Percentiles rank a stretch among this genome's conserved stretches.
phyloP scores from a whole-genome alignment of 2,113 vertebrate genomes.

The Polypterus senegalus region DNA sequence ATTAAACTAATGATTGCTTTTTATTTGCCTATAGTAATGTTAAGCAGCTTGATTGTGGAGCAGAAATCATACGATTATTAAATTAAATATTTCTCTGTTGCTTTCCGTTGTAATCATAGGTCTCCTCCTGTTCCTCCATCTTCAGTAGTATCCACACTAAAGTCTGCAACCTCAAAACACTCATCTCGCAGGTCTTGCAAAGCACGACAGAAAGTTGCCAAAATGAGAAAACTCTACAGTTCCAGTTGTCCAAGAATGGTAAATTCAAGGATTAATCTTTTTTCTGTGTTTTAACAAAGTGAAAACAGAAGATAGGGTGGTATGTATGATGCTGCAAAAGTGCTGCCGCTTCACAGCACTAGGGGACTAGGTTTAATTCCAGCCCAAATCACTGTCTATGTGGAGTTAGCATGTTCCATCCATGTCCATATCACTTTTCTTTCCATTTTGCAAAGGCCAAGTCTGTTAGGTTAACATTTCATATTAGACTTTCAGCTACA shows the following conservation, averaged over 20 bases:
- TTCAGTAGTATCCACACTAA: not conserved
- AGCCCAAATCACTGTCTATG: not conserved
- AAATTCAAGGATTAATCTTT: not conserved
- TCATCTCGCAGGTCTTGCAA: conserved; percentile 21
- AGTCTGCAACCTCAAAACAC: not conserved
- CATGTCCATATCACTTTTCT: no score
- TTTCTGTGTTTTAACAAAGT: not conserved
- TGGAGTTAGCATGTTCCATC: not conserved
- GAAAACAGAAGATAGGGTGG: no score
- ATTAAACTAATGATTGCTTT: not conserved
- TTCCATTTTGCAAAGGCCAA: no score
- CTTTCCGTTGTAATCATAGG: conserved; percentile 13
- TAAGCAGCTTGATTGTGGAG: not conserved
- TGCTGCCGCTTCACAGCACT: not conserved
- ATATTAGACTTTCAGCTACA: no score
- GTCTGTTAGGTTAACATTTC: no score
- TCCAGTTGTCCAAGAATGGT: conserved; percentile 3
- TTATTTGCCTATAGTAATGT: not conserved
- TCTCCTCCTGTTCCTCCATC: conserved; percentile 14
- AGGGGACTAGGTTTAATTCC: not conserved
- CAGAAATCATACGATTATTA: no score
- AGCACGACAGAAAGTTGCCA: conserved; percentile 21
- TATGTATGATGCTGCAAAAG: not conserved
- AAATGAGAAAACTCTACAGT: conserved; percentile 24
- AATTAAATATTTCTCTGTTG: no score